Percentiles rank a stretch among this genome's conserved stretches.
phyloP scores from a whole-genome alignment of 2,113 vertebrate genomes.

The Callocephalon fimbriatum region DNA sequence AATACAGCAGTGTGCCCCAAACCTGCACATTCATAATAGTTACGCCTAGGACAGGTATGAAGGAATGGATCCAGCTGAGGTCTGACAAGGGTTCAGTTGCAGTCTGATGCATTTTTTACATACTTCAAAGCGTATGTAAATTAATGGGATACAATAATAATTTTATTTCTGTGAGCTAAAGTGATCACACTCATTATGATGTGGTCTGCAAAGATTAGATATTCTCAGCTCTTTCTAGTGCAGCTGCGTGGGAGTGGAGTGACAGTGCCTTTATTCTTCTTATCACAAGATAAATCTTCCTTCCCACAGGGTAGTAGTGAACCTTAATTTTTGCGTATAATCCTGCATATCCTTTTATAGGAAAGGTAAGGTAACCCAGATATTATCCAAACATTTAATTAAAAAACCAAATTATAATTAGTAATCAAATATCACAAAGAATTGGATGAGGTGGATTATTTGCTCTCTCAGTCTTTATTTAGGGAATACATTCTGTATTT shows the following conservation, averaged over 20 bases:
- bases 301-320: not conserved
- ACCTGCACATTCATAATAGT: not conserved
- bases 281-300: not conserved
- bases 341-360: not conserved
- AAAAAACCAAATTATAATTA: not conserved
- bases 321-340: not conserved
- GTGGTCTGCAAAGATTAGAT: not conserved
- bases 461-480: not conserved
- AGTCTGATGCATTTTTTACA: not conserved
- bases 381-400: not conserved
- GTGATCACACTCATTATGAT: not conserved
- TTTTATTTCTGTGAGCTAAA: not conserved
- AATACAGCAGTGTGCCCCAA: not conserved
- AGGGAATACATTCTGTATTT: not conserved
- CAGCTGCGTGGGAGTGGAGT: not conserved
- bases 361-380: not conserved
- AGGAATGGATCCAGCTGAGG: not conserved
- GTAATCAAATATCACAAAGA: not conserved
- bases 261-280: not conserved
- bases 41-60: not conserved
- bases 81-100: not conserved
- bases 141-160: not conserved
- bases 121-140: not conserved
- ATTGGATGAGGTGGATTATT: not conserved
- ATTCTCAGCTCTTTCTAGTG: not conserved